Percentiles rank a stretch among this genome's conserved stretches.
Conservation (phyloP, 92 coral and sea anemone species). For the Plumapathes pennacea region DNA sequence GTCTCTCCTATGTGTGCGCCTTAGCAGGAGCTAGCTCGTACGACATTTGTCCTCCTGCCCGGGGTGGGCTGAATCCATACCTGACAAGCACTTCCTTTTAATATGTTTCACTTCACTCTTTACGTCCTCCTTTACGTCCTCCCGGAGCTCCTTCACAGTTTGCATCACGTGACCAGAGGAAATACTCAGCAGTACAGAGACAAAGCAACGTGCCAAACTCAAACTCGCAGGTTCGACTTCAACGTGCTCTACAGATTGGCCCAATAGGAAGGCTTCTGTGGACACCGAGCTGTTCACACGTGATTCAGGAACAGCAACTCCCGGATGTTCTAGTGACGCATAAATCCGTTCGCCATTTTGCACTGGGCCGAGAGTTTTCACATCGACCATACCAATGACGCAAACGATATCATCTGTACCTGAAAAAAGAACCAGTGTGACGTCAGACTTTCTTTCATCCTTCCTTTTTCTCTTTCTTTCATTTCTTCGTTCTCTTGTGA, state of each 20-base stretch:
- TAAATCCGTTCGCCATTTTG: conserved; percentile 87
- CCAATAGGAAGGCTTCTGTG: conserved; percentile 72
- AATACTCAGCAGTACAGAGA: conserved; percentile 81
- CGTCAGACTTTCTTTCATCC: not conserved
- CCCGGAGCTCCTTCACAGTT: conserved; percentile 71
- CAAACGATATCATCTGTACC: conserved; percentile 82
- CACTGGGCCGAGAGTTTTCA: conserved; percentile 85
- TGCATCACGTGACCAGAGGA: conserved; percentile 66
- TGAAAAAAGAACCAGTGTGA: conserved; percentile 9
- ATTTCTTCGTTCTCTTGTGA: not conserved
- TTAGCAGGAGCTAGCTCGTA: too few relatives aligned
- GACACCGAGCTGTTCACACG: conserved; percentile 60
- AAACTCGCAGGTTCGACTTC: conserved; percentile 56
- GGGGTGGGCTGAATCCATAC: too few relatives aligned
- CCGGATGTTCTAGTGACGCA: conserved; percentile 89
- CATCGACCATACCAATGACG: conserved; percentile 90
- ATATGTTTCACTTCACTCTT: conserved; percentile 3
- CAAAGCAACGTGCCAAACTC: conserved; percentile 76
- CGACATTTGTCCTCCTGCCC: too few relatives aligned
- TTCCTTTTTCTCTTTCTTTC: too few relatives aligned
- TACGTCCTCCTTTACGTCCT: conserved; percentile 61
- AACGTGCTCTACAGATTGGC: conserved; percentile 74
- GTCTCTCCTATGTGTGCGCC: too few relatives aligned
- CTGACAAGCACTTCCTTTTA: conserved; percentile 73
- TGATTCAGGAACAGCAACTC: conserved; percentile 84